Base-by-base conservation (phyloP, 2,797 vertebrate genomes). In the Pelochelys cantorii region DNA sequence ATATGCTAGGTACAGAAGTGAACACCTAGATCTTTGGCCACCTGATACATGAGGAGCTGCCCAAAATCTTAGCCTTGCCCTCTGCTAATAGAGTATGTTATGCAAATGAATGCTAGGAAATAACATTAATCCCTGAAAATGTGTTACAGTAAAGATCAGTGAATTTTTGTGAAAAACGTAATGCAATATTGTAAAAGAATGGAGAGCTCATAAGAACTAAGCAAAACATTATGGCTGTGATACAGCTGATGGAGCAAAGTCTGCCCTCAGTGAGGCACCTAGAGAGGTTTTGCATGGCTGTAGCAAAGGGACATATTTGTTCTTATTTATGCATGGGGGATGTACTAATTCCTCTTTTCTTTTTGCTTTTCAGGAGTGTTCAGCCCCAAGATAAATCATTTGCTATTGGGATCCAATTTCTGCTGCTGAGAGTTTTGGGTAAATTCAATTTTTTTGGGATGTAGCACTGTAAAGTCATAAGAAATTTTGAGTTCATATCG, bases 381-480 rank as follows among this genome's bases (percentile, higher is more conserved):
- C 97, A 98, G 7, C 96, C 98, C 23, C 98, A 99, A 92, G 99
- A 99, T 89, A 99, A 99, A 90, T 99, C 99, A 0, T 98, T 99
- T 8, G 99, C 99, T 0, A 97, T 99, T 22, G 99, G 99, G 56
- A 98, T 99, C 65, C 99, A 99, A 97, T 99, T 99, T 97, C 99
- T 99, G 99, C 93, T 99, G 77, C 98, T 99, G 96, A 98, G 99
- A 97, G 97, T 99, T 29, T 94, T 99, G 4, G 99, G 99, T 99
- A 96, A 98, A 90, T 83, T 3, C n/a, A 59, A 84, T 11, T 0
- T 0, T 4, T 20, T 31, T 52, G 27, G 81, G 84, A 48, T 5
- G 3, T 3, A 2, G 0, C 9, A 7, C n/a, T 88, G 79, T 81
- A 62, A 81, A 48, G 55, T 4, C 18, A 4, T 2, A 29, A 52